Percentiles rank a stretch among this genome's conserved stretches.
These are phyloP conservation scores for Phaetusa simplex DNA, from an alignment of 2,113 vertebrate genomes.

Conservation along the genomic window DNA sequence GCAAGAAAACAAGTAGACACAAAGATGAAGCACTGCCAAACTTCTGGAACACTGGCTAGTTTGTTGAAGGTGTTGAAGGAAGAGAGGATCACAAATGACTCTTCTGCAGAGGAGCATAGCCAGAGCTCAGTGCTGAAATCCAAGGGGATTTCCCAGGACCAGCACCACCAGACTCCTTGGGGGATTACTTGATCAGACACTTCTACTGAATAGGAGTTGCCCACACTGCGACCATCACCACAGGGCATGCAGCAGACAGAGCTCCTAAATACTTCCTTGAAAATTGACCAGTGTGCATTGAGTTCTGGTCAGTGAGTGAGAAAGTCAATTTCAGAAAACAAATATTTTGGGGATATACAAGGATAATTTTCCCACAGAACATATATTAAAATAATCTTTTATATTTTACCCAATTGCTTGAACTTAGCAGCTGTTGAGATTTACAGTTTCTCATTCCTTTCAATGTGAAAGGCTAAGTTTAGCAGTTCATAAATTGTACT, in stretches of 20 bases:
- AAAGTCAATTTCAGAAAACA: background rate
- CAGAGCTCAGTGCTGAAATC: background rate
- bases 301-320: background rate
- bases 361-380: background rate
- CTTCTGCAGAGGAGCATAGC: background rate
- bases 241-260: background rate
- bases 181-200: background rate
- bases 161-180: background rate
- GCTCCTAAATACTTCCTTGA: background rate
- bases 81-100: background rate
- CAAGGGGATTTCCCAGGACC: background rate
- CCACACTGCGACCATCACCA: background rate
- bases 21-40: background rate
- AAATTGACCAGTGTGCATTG: background rate
- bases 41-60: background rate
- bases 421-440: background rate
- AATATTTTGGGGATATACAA: background rate
- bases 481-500: background rate
- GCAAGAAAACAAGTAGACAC: conserved; percentile 18
- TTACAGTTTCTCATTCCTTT: background rate
- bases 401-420: background rate
- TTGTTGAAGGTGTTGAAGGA: conserved; percentile 23
- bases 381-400: background rate
- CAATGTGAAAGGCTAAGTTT: background rate
- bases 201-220: background rate